A percentile compares a stretch with the other conserved stretches of the same genome.
phyloP scores from a whole-genome alignment of 2,797 vertebrate genomes.

The Lophius americanus region DNA sequence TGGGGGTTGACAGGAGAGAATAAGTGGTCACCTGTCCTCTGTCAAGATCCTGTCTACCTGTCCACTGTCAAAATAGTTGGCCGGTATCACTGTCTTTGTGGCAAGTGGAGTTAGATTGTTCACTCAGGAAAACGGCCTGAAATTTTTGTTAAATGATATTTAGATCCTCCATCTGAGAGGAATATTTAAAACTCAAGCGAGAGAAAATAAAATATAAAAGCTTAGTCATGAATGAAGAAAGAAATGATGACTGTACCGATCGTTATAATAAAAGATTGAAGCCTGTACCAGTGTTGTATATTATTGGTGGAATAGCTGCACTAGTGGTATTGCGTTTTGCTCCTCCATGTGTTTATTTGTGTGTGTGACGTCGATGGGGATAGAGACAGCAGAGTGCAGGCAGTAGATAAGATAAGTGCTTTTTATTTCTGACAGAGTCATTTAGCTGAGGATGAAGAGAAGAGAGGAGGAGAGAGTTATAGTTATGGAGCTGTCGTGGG shows the following conservation, averaged over 20 bases:
- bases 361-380: constrained; percentile 43
- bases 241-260: constrained; percentile 6
- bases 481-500: constrained; percentile 81
- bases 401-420: constrained; percentile 80
- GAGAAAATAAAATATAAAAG: constrained; percentile 10
- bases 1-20: constrained; percentile 40
- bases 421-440: constrained; percentile 83
- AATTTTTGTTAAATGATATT: constrained; percentile 17
- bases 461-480: constrained; percentile 78
- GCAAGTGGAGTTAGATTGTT: constrained; percentile 34
- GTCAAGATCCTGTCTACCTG: constrained; percentile 60
- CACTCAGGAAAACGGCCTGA: constrained; percentile 23
- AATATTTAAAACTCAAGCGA: constrained; percentile 17
- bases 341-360: constrained; percentile 27
- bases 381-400: constrained; percentile 67
- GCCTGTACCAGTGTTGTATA: not conserved
- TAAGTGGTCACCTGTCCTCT: constrained; percentile 71
- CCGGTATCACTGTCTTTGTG: constrained; percentile 40
- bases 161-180: constrained; percentile 17
- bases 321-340: constrained; percentile 8
- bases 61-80: constrained; percentile 38
- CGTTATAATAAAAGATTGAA: constrained; percentile 7
- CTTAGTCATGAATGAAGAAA: constrained; percentile 9
- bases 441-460: constrained; percentile 77
- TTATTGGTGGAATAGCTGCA: constrained; percentile 13